Conservation (phyloP, 2,888 invertebrate species). For the Ptilodon capucinus region DNA sequence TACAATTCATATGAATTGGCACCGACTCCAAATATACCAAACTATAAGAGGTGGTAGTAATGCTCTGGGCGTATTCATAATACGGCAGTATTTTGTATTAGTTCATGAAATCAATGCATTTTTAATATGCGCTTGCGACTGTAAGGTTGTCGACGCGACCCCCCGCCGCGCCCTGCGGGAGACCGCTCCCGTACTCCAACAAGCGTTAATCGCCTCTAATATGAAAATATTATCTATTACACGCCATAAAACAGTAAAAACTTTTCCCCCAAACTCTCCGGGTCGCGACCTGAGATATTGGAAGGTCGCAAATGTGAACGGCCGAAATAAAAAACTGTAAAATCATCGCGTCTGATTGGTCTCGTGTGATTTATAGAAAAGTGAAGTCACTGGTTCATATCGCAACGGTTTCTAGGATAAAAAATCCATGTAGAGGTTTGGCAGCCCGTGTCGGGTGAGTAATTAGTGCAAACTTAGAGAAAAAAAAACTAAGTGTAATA, state of each 20-base stretch:
- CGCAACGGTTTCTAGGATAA: slow-evolving; percentile 23
- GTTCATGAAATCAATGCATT: no score
- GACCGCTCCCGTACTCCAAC: slow-evolving; percentile 58
- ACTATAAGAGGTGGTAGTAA: no score
- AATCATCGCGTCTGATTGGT: slow-evolving; percentile 39
- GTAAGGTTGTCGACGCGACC: slow-evolving; percentile 41
- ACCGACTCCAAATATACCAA: no score
- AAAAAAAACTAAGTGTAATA: not conserved
- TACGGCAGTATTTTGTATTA: no score
- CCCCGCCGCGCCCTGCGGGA: slow-evolving; percentile 67
- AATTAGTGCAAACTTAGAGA: not conserved
- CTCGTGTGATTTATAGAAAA: slow-evolving; percentile 33
- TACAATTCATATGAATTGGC: no score
- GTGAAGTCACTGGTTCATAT: slow-evolving; percentile 33
- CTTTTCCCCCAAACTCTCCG: not conserved
- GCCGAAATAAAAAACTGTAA: slow-evolving; percentile 37
- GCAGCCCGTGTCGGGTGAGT: not conserved
- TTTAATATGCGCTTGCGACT: slow-evolving; percentile 18
- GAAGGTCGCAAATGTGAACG: slow-evolving; percentile 32
- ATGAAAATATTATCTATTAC: slow-evolving; percentile 61
- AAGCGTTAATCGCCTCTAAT: slow-evolving; percentile 61
- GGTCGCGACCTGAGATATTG: not conserved
- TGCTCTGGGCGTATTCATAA: no score
- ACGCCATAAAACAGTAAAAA: slow-evolving; percentile 40
- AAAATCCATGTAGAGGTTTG: not conserved